Base-by-base conservation (phyloP, 2,797 vertebrate species). In the Smutsia temminckii region DNA sequence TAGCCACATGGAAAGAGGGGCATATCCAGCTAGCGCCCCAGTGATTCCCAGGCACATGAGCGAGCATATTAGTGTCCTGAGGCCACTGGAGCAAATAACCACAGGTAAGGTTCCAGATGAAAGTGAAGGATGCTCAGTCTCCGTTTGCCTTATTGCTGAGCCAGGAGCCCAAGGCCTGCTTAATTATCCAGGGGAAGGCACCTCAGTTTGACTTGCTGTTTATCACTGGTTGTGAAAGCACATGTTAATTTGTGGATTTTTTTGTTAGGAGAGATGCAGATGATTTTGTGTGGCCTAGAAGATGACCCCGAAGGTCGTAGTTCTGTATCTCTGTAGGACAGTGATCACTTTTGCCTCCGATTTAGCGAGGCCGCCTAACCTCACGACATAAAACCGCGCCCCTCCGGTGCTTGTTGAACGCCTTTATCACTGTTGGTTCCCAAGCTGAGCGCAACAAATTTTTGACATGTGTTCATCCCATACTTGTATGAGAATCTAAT, bases 341-440 rank as follows among this genome's bases (percentile, higher is more conserved):
- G 49, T 2, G 18, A 23, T 11, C 32, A 2, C 34, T 11, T 21
- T 27, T 11, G 14, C 37, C 6, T 4, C 32, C 51, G 4, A 29
- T 21, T 53, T 12, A 1, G 2, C 0, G 4, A 4, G 11, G 3
- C 51, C 1, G 0, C 20, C 6, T 16, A 2, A 27, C 29, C 40
- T 55, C 78, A 32, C 1, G 2, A 3, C 6, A 11, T 16, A 29
- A 21, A 80, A 3, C 66, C 20, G 53, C 42, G 66, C 2, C 72
- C 32, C 55, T 34, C 42, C 6, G 3, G 8, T 18, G 9, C 63
- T 32, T 23, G 4, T 12, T 13, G 63, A 71, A 23, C 34, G 49
- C 0, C 20, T 12, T 4, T 8, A 59, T 29, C 20, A 0, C 69
- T 27, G 69, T 32, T 7, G 14, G 20, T 8, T 25, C 71, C 32